Evolutionary conservation across 2,113 vertebrate species (phyloP).

Genomic region (Petaurus breviceps): DNA sequence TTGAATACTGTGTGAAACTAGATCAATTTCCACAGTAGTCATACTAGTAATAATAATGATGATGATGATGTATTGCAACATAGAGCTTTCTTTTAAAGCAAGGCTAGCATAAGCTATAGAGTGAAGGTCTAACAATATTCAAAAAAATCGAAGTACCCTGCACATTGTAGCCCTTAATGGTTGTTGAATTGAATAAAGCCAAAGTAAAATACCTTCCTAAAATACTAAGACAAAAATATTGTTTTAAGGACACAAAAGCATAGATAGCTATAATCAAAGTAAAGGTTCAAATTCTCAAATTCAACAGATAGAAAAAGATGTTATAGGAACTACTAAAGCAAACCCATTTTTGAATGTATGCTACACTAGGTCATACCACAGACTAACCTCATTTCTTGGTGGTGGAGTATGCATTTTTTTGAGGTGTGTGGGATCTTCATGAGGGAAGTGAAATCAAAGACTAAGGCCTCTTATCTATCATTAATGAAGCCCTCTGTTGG

Average conservation of each 20-base stretch:
- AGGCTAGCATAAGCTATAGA: background rate
- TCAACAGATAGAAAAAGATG: background rate
- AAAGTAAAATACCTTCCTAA: background rate
- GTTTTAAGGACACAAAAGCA: constrained; percentile 13
- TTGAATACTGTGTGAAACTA: constrained; percentile 25
- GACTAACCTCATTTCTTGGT: constrained; percentile 15
- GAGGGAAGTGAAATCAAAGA: background rate
- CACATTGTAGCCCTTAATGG: constrained; percentile 1
- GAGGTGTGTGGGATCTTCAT: background rate
- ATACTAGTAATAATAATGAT: background rate
- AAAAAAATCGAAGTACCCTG: constrained; percentile 9
- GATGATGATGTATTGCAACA: background rate
- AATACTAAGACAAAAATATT: constrained; percentile 12
- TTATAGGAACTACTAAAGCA: background rate
- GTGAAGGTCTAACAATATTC: background rate
- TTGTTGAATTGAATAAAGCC: background rate
- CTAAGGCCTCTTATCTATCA: background rate
- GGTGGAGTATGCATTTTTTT: background rate
- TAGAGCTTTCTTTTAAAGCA: background rate
- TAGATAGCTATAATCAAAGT: background rate
- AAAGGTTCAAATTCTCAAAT: constrained; percentile 34
- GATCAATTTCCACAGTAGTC: background rate
- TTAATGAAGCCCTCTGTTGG: too few species aligned
- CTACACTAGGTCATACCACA: background rate
- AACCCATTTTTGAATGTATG: background rate